These are phyloP conservation scores for Ectropis crepuscularia DNA, from an alignment of 2,888 invertebrate genomes.

Conservation along the genomic window DNA sequence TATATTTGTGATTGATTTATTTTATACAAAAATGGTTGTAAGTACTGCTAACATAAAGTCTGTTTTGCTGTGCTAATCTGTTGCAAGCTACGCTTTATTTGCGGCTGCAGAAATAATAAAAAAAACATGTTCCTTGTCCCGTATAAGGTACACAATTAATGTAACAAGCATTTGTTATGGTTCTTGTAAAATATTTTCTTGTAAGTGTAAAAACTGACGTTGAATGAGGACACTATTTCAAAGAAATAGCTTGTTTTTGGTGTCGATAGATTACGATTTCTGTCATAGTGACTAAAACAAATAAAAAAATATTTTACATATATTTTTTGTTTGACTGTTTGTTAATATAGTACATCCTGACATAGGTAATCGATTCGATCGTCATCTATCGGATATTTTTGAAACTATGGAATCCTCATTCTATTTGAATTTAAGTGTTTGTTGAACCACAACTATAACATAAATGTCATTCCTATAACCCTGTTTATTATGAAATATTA, in stretches of 20 bases:
- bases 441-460: neutral
- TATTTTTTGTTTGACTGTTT: too few species aligned
- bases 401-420: neutral
- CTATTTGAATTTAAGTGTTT: neutral
- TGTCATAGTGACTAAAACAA: too few species aligned
- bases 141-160: constrained; percentile 15
- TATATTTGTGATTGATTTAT: constrained; percentile 22
- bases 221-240: too few species aligned
- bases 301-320: too few species aligned
- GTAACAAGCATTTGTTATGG: neutral
- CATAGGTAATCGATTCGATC: too few species aligned
- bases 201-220: neutral
- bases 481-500: constrained; percentile 5
- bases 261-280: too few species aligned
- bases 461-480: constrained; percentile 12
- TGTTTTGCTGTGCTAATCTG: constrained; percentile 24
- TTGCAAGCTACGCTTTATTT: constrained; percentile 25
- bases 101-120: constrained; percentile 4
- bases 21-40: constrained; percentile 31
- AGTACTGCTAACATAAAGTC: constrained; percentile 26
- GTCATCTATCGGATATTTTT: too few species aligned
- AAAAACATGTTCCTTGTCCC: constrained; percentile 13
- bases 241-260: too few species aligned
- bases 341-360: too few species aligned
- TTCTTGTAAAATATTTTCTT: neutral